Conservation (phyloP, 2,797 vertebrate species). For the Kryptopterus vitreolus region DNA sequence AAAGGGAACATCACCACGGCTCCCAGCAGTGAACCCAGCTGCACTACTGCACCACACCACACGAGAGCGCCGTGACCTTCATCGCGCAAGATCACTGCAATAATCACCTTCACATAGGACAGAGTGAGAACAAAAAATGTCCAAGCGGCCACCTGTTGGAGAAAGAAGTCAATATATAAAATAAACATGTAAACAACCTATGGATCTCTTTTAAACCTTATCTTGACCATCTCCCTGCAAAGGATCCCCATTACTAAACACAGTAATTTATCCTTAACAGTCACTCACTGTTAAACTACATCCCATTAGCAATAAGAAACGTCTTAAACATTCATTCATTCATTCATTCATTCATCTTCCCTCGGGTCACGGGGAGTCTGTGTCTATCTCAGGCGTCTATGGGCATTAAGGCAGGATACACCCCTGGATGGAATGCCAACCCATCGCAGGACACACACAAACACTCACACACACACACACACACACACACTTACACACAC, state of each 20-base stretch:
- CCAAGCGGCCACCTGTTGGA: constrained; percentile 76
- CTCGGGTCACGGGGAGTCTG: too few relatives aligned
- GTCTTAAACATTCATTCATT: too few relatives aligned
- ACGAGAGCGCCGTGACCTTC: constrained; percentile 83
- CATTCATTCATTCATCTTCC: too few relatives aligned
- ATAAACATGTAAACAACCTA: background rate
- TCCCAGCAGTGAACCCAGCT: constrained; percentile 82
- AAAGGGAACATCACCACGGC: constrained; percentile 80
- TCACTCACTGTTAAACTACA: too few relatives aligned
- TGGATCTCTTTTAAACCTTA: background rate
- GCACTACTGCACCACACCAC: constrained; percentile 84
- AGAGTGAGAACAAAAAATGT: constrained; percentile 76
- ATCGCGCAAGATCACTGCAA: constrained; percentile 78
- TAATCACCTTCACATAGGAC: constrained; percentile 84
- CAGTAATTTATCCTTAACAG: background rate
- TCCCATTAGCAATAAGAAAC: too few relatives aligned
- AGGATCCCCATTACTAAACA: background rate
- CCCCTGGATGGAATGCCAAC: too few relatives aligned
- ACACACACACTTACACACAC: too few relatives aligned
- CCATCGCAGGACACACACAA: too few relatives aligned
- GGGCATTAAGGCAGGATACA: too few relatives aligned
- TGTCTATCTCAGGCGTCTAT: too few relatives aligned
- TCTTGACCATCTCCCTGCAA: background rate
- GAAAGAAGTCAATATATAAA: constrained; percentile 9
- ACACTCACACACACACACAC: too few relatives aligned